Evolutionary conservation across 2,888 invertebrate species (phyloP).

Genomic region (Neoaliturus tenellus): DNA sequence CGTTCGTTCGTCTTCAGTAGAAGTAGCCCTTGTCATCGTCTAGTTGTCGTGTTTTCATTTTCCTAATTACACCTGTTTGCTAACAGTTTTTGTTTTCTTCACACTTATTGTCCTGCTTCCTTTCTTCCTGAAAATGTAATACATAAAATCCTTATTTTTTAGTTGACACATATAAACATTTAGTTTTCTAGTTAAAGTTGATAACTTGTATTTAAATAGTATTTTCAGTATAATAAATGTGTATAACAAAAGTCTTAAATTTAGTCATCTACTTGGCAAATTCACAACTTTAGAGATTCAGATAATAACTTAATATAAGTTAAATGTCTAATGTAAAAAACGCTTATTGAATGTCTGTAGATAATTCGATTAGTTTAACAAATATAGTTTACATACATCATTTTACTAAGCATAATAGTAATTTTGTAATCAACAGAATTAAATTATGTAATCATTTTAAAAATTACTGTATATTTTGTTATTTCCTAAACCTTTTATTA

Average conservation of each 20-base stretch:
- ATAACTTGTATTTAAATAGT: too few species aligned
- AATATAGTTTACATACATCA: background rate
- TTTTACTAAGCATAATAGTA: background rate
- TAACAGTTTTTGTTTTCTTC: background rate
- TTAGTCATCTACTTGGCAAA: background rate
- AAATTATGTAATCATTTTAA: background rate
- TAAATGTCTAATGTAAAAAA: background rate
- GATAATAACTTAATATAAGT: too few species aligned
- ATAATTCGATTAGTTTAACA: background rate
- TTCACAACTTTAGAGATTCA: background rate
- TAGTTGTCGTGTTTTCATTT: conserved; percentile 14
- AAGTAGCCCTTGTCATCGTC: conserved; percentile 7
- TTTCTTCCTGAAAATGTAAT: background rate
- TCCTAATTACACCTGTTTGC: background rate
- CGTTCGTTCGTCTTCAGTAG: conserved; percentile 27
- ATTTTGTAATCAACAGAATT: background rate
- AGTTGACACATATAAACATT: background rate
- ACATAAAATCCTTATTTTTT: background rate
- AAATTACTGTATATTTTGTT: background rate
- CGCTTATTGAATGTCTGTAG: background rate
- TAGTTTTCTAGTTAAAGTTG: background rate
- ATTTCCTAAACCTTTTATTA: background rate
- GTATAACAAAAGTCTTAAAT: background rate
- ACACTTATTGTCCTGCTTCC: background rate
- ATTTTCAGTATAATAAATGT: background rate